Evolutionary conservation across 2,888 invertebrate species (phyloP), one percentile per base, ranked within the genome.

Genomic region (Parnassius apollo): DNA sequence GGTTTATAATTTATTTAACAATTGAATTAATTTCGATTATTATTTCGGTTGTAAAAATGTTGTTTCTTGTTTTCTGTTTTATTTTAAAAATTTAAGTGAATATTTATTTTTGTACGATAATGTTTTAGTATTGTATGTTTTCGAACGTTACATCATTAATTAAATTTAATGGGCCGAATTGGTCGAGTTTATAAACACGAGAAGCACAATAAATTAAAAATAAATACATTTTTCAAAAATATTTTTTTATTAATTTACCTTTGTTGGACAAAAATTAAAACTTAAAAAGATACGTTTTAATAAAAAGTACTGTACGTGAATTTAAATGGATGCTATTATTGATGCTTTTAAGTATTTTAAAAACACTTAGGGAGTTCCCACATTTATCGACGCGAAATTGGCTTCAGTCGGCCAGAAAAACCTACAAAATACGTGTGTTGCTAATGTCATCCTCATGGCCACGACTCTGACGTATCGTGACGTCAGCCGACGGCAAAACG

Each of bases 201-300:
- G 76, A 78, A 90, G 91, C 91, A 91, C 89, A 90, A 90, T 90
- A 91, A 90, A 87, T 87, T 86, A 82, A 86, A 87, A 88, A 85
- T 85, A 90, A 90, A 89, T 88, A 90, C 80, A 85, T 90, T 91
- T 91, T 82, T 90, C 86, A 86, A 81, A 82, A 81, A 77, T 64
- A 11, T 61, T 51, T 13, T 18, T 25, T 59, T 67, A 64, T 69
- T 81, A 77, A 79, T 52, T 67, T 71, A 22, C 13, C 35, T 75
- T 53, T 49, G 12, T 42, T 18, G 46, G n/a, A 46, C 11, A 11
- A 12, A 11, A 11, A 7, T 2, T 7, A 46, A 7, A 35, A 35
- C 4, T 0, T 7, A 35, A 35, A 7, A 2, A 18, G 18, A 18
- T 18, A 18, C 18, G 18, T 18, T 18, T 18, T 18, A 18, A 18